A percentile compares a stretch with the other conserved stretches of the same genome.
phyloP scores from a whole-genome alignment of 2,113 vertebrate genomes.

The Circaetus cinerascens region DNA sequence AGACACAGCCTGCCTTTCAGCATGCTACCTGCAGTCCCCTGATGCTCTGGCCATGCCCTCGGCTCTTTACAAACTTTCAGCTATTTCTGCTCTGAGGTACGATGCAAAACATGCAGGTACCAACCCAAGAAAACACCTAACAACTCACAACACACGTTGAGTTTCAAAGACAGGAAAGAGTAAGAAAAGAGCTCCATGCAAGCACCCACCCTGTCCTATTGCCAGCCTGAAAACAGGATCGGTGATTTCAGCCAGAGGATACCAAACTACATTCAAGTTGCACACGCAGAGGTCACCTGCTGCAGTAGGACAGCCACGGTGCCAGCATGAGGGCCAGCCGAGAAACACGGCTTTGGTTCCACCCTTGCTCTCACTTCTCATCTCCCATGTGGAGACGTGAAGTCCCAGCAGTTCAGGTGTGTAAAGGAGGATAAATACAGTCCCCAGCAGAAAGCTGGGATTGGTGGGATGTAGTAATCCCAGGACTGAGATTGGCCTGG shows the following conservation, averaged over 20 bases:
- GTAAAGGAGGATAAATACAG: neutral
- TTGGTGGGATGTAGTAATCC: neutral
- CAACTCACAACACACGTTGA: neutral
- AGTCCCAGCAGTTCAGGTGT: neutral
- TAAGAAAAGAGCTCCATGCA: neutral
- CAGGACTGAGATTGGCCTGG: neutral
- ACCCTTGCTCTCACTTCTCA: neutral
- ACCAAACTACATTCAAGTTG: neutral
- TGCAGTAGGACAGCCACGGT: neutral
- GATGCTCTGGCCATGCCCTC: neutral
- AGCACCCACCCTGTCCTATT: neutral
- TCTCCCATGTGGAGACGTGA: neutral
- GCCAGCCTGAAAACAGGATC: neutral
- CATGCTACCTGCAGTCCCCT: neutral
- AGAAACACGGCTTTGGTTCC: neutral
- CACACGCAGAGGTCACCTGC: neutral
- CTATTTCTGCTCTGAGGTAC: neutral
- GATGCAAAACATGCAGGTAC: neutral
- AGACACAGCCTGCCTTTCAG: neutral
- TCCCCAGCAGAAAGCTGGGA: neutral
- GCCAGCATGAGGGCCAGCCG: rapidly evolving
- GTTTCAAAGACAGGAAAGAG: neutral
- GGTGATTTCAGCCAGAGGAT: neutral
- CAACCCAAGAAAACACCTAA: neutral
- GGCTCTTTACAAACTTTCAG: neutral